phyloP scores from a whole-genome alignment of 2,888 invertebrate genomes.

The Crocallis elinguaria region DNA sequence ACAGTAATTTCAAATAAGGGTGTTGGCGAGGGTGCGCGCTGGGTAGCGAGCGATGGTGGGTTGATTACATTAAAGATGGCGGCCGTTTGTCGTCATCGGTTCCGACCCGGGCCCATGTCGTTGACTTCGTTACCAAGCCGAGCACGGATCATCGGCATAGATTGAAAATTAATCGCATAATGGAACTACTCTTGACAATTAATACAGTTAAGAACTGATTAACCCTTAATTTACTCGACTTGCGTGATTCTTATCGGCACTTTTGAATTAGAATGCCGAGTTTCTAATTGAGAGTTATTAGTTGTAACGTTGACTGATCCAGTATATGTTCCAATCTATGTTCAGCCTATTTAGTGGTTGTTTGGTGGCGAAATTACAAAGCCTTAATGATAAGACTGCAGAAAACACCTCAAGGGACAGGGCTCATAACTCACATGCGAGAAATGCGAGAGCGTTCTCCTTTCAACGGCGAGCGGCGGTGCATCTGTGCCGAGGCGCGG shows the following conservation, averaged over 20 bases:
- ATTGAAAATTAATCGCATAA: slow-evolving; percentile 20
- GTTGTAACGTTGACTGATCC: not conserved
- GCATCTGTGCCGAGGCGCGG: slow-evolving; percentile 32
- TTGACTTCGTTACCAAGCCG: slow-evolving; percentile 1
- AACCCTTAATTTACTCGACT: not conserved
- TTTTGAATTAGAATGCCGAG: not conserved
- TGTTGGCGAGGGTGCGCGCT: slow-evolving; percentile 19
- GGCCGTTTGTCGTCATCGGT: slow-evolving; percentile 45
- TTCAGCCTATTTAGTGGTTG: too few relatives aligned
- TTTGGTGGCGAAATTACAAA: too few relatives aligned
- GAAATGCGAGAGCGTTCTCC: slow-evolving; percentile 14
- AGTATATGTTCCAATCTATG: too few relatives aligned
- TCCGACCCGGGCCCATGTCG: slow-evolving; percentile 31
- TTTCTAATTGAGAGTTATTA: not conserved
- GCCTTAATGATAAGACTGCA: too few relatives aligned
- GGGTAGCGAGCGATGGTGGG: slow-evolving; percentile 18
- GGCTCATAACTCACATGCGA: slow-evolving; percentile 11
- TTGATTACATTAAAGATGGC: slow-evolving; percentile 44
- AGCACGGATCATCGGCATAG: slow-evolving; percentile 13
- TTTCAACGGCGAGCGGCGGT: slow-evolving; percentile 36
- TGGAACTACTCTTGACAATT: not conserved
- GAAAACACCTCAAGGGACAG: too few relatives aligned
- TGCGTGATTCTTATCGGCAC: not conserved
- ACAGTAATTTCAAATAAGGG: slow-evolving; percentile 2
- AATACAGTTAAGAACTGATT: not conserved